Percentiles rank a stretch among this genome's conserved stretches.
These are phyloP conservation scores for Neuroterus valhalla DNA, from an alignment of 1,140 invertebrate genomes.

Conservation along the genomic window DNA sequence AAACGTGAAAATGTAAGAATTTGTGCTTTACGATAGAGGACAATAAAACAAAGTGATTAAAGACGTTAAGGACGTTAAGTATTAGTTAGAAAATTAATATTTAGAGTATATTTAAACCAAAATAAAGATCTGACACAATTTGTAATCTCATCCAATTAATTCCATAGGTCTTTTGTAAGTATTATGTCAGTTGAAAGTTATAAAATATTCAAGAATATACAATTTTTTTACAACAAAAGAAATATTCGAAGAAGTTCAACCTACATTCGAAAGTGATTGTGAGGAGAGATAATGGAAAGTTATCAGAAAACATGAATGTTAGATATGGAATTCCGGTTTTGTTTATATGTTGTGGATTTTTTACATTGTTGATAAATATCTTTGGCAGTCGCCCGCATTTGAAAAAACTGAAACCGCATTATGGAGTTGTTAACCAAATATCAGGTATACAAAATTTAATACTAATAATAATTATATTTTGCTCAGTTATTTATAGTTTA, in stretches of 20 bases:
- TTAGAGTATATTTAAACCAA: not conserved
- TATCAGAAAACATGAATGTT: conserved; percentile 10
- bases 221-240: too few relatives aligned
- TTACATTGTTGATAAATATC: conserved; percentile 37
- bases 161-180: too few relatives aligned
- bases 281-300: not conserved
- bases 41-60: not conserved
- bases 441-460: not conserved
- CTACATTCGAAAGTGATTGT: too few relatives aligned
- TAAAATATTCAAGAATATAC: not conserved
- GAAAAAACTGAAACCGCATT: conserved; percentile 1
- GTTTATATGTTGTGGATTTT: conserved; percentile 23
- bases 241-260: too few relatives aligned
- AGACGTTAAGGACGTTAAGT: not conserved
- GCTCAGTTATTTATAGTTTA: too few relatives aligned
- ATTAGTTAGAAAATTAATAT: not conserved
- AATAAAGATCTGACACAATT: not conserved
- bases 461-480: too few relatives aligned
- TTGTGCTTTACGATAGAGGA: too few relatives aligned
- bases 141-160: not conserved
- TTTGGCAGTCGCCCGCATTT: conserved; percentile 12
- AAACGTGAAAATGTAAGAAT: not conserved
- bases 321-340: conserved; percentile 34
- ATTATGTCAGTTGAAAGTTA: not conserved
- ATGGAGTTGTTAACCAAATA: not conserved